Conservation (phyloP, 2,797 vertebrate genomes). For the Eurystomus glaucurus region DNA sequence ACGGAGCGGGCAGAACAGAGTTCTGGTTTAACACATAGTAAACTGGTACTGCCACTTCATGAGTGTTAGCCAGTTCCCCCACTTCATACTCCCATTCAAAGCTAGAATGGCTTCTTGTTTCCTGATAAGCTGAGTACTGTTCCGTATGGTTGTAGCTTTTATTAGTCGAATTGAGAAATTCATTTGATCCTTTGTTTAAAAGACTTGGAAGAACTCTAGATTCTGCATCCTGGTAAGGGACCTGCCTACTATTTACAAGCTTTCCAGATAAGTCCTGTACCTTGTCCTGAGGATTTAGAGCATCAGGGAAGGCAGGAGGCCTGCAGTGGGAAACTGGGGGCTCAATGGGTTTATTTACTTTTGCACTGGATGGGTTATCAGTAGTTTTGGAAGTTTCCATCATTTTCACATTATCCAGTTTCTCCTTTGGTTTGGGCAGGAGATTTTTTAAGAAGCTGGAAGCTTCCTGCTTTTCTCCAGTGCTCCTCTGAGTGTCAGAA, state of each 20-base stretch:
- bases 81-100: conserved; percentile 79
- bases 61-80: conserved; percentile 50
- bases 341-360: not conserved
- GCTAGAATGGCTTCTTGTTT: conserved; percentile 57
- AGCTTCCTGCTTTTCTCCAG: conserved; percentile 73
- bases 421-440: conserved; percentile 76
- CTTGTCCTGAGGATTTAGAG: conserved; percentile 35
- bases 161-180: conserved; percentile 52
- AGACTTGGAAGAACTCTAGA: not conserved
- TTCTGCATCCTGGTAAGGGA: conserved; percentile 12
- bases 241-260: not conserved
- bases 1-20: conserved; percentile 47
- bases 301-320: not conserved
- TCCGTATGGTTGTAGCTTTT: not conserved
- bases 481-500: conserved; percentile 34
- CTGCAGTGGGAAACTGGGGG: not conserved
- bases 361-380: not conserved
- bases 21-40: conserved; percentile 78
- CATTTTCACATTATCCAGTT: conserved; percentile 58
- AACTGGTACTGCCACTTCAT: conserved; percentile 55
- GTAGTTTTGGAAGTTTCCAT: conserved; percentile 68
- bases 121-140: conserved; percentile 62
- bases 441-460: conserved; percentile 70
- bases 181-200: conserved; percentile 45
- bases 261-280: conserved; percentile 66